A percentile compares a stretch with the other conserved stretches of the same genome.
Evolutionary conservation across 2,113 vertebrate species (phyloP).

Genomic region (Ovis canadensis): DNA sequence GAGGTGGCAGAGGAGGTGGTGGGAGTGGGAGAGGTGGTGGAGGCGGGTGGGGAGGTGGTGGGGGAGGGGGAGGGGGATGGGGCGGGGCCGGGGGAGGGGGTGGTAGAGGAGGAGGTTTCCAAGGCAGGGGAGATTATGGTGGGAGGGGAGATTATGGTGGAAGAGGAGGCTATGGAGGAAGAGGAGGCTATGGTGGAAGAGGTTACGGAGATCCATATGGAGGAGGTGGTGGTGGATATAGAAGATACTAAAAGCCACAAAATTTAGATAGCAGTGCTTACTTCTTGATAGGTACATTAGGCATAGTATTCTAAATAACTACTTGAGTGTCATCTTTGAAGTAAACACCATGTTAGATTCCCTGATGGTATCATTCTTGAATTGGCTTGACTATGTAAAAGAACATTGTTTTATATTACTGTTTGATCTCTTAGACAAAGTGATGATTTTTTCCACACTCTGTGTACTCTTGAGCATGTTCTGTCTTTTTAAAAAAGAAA

Average conservation of each 20-base stretch:
- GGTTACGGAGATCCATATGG: slow-evolving; percentile 77
- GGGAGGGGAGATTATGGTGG: slow-evolving; percentile 60
- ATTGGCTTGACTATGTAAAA: slow-evolving; percentile 58
- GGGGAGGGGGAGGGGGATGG: not conserved
- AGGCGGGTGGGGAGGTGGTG: slow-evolving; percentile 15
- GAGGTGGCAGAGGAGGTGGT: slow-evolving; percentile 76
- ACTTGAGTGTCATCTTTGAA: slow-evolving; percentile 60
- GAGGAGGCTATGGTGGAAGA: slow-evolving; percentile 75
- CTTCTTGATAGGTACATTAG: slow-evolving; percentile 66
- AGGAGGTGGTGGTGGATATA: slow-evolving; percentile 78
- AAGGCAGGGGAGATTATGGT: slow-evolving; percentile 68
- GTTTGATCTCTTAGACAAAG: slow-evolving; percentile 53
- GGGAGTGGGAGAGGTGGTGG: slow-evolving; percentile 68
- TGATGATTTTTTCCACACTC: slow-evolving; percentile 60
- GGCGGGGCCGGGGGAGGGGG: slow-evolving; percentile 11
- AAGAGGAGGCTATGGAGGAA: slow-evolving; percentile 67
- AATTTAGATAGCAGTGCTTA: slow-evolving; percentile 55
- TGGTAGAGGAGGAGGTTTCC: slow-evolving; percentile 59
- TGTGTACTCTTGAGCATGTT: slow-evolving; percentile 68
- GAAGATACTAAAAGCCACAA: slow-evolving; percentile 75
- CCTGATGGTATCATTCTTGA: slow-evolving; percentile 45
- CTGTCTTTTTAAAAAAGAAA: slow-evolving; percentile 74
- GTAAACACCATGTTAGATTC: slow-evolving; percentile 65
- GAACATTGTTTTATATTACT: slow-evolving; percentile 62
- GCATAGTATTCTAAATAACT: slow-evolving; percentile 59